Base-by-base conservation (phyloP, 35 echinoderm and acorn worm species). In the Chiridota heheva region DNA sequence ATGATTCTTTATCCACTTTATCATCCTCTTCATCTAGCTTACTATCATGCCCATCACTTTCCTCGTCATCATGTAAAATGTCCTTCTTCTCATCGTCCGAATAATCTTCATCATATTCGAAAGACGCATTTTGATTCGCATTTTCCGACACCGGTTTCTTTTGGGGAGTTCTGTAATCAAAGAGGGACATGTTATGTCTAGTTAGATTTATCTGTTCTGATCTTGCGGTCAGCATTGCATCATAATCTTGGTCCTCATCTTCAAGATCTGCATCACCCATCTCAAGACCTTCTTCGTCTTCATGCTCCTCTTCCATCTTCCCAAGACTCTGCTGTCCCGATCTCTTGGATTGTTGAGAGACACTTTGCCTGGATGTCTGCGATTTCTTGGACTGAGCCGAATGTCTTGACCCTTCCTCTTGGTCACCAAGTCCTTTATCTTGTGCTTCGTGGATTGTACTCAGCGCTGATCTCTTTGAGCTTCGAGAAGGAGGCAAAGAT, bases 121-220 rank as follows among this genome's bases (percentile, higher is more conserved):
- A 34, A 43, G 47, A 22, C 15, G 86, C 91, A 75, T 95, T 89
- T 56, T 95, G 80, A 79, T 85, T 95, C 26, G 42, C 36, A 36
- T 95, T 95, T n/a, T 28, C 35, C 24, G 73, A 51, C 38, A 36
- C 15, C 17, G 63, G 15, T 40, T 57, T 20, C 44, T 56, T 78
- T 1, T 42, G 7, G 15, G 68, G 17, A 20, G 57, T 63, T 5
- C 91, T 72, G 73, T 95, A 95, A 58, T 95, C 91, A 73, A 95
- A 95, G 5, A 82, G 67, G 39, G 86, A 81, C 15, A 5, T 84
- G 2, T 40, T 53, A 42, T 95, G 91, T 35, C 91, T 41, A 39
- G 85, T 42, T 35, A 53, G 84, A 33, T 84, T 75, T 12, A 85
- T 57, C 26, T 84, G 68, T 29, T 75, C 49, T 32, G 91, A 85